Evolutionary conservation across 2,888 invertebrate genomes (phyloP), one percentile per base, ranked within the genome.

Genomic region (Polyommatus icarus): DNA sequence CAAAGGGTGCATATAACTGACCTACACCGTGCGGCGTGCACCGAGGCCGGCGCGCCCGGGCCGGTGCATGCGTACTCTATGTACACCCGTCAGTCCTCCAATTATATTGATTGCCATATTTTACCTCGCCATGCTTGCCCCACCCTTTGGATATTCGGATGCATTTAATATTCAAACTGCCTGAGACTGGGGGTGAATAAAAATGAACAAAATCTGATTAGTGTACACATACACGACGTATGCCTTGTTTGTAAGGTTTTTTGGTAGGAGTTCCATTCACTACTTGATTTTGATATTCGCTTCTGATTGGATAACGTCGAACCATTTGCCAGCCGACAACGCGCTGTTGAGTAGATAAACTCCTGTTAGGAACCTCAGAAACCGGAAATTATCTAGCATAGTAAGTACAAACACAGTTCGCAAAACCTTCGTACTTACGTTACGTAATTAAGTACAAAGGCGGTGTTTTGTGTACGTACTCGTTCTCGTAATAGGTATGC

Each of bases 61-160:
- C 77, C 85, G 87, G 87, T 90, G 90, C 90, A 91, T 88, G 88
- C 90, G 88, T 89, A 84, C 85, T 89, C 80, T 84, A 85, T 82
- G 80, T 84, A 82, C 85, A 84, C 84, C 83, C 79, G 80, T 82
- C 77, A 79, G 75, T 29, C 29, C 54, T 75, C 46, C 46, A 75
- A 83, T 84, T 83, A 81, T 89, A 91, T 90, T 84, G 90, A 90
- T 89, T 87, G 81, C 78, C 79, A 77, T 79, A 76, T 80, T 81
- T 80, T 78, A 72, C 78, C 78, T 77, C 77, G 80, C 78, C 67
- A 67, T 50, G 75, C 4, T 71, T n/a, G n/a, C 67, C 67, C 75
- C 46, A 79, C 61, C 75, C 18, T 29, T 15, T 32, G 67, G 67
- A 18, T 67, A 67, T 67, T 18, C 18, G 57, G 32, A 18, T 57